Conservation (phyloP, 2,888 invertebrate genomes). For the Lomographa bimaculata region DNA sequence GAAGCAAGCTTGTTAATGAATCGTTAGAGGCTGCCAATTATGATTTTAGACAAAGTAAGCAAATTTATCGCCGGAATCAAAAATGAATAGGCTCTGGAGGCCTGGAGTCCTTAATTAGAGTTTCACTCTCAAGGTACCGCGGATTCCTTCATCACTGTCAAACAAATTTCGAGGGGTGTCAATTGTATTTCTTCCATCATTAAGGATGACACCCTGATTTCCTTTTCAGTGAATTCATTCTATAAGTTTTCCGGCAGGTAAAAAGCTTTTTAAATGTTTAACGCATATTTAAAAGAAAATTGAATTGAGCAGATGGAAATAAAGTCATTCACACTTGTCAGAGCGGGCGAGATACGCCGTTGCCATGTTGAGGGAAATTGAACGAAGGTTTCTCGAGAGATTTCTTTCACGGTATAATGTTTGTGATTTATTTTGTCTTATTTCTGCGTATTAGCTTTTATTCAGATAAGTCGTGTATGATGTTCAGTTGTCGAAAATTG, state of each 20-base stretch:
- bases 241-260: conserved; percentile 11
- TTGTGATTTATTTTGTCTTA: conserved; percentile 13
- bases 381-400: conserved; percentile 11
- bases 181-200: neutral
- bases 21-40: neutral
- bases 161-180: conserved; percentile 2
- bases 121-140: neutral
- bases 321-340: conserved; percentile 20
- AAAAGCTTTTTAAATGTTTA: conserved; percentile 15
- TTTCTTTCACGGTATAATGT: conserved; percentile 11
- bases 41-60: neutral
- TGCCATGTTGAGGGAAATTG: conserved; percentile 18
- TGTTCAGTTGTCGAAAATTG: no score
- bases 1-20: neutral
- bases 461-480: no score
- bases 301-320: conserved; percentile 20
- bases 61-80: neutral
- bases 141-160: conserved; percentile 2
- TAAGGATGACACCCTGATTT: conserved; percentile 5
- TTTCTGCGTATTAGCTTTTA: no score
- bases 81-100: neutral
- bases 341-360: conserved; percentile 13
- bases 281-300: conserved; percentile 17
- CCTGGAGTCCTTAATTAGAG: conserved; percentile 3
- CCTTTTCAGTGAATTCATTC: conserved; percentile 13